Evolutionary conservation across 2,113 vertebrate species (phyloP).

Genomic region (Platysteira castanea): DNA sequence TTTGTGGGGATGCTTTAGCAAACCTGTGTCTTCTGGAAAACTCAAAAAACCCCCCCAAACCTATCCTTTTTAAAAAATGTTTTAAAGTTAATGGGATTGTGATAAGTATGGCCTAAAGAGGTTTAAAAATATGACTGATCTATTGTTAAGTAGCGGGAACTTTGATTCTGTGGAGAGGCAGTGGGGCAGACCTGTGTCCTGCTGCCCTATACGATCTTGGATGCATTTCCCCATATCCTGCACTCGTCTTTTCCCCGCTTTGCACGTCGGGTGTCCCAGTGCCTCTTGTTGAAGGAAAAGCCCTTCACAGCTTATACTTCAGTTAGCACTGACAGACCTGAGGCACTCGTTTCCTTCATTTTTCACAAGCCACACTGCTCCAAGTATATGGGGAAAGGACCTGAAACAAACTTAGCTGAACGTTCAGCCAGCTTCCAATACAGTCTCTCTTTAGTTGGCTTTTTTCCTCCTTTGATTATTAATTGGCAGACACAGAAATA

Average conservation of each 20-base stretch:
- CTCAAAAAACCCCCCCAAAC: accelerated
- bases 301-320: not conserved
- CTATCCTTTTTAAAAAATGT: accelerated
- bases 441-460: not conserved
- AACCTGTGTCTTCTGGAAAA: not conserved
- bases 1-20: not conserved
- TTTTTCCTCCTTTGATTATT: not conserved
- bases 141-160: not conserved
- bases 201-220: not conserved
- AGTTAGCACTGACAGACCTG: not conserved
- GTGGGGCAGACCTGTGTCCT: not conserved
- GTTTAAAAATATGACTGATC: not conserved
- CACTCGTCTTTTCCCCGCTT: not conserved
- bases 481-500: not conserved
- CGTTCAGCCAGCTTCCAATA: not conserved
- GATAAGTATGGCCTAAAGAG: not conserved
- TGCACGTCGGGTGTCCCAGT: not conserved
- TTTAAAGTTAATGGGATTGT: not conserved
- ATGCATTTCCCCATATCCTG: not conserved
- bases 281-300: not conserved
- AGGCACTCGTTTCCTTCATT: not conserved
- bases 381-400: not conserved
- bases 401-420: not conserved
- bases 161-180: not conserved
- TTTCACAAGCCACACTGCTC: not conserved